phyloP scores from a whole-genome alignment of 2,113 vertebrate genomes.

The Heteronetta atricapilla region DNA sequence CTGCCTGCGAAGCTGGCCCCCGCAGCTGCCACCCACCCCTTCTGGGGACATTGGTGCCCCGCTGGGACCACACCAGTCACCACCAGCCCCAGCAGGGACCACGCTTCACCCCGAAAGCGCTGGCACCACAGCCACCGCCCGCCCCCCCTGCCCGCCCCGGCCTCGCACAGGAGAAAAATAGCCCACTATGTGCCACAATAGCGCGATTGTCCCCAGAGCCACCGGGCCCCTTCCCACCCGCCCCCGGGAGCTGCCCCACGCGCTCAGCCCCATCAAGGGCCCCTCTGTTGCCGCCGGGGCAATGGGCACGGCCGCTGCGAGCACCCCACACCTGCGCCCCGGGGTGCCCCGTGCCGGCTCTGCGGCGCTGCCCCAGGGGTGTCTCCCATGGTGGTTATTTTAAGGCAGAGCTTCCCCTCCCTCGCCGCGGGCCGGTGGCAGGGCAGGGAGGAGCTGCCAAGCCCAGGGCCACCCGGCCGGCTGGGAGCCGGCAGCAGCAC shows the following conservation, averaged over 20 bases:
- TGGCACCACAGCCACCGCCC: neutral
- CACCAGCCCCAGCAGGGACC: neutral
- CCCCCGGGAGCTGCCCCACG: neutral
- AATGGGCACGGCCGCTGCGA: neutral
- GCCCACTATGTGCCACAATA: constrained; percentile 19
- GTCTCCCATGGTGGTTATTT: neutral
- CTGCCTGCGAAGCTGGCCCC: neutral
- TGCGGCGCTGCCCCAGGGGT: neutral
- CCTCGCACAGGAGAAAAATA: neutral
- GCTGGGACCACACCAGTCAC: neutral
- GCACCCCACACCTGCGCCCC: neutral
- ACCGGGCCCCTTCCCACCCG: neutral
- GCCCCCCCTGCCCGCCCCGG: neutral
- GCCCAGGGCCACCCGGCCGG: too few relatives aligned
- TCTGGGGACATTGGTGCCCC: neutral
- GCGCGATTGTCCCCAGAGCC: neutral
- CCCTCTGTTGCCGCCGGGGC: neutral
- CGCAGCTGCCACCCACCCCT: too few relatives aligned
- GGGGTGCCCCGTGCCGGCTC: neutral
- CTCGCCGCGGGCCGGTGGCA: too few relatives aligned
- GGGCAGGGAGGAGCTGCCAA: neutral
- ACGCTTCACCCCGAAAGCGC: neutral
- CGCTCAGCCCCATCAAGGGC: constrained; percentile 6
- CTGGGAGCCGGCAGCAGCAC: too few relatives aligned
- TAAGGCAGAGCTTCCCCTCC: neutral